Evolutionary conservation across 2,113 vertebrate species (phyloP).

Genomic region (Toxostoma redivivum): DNA sequence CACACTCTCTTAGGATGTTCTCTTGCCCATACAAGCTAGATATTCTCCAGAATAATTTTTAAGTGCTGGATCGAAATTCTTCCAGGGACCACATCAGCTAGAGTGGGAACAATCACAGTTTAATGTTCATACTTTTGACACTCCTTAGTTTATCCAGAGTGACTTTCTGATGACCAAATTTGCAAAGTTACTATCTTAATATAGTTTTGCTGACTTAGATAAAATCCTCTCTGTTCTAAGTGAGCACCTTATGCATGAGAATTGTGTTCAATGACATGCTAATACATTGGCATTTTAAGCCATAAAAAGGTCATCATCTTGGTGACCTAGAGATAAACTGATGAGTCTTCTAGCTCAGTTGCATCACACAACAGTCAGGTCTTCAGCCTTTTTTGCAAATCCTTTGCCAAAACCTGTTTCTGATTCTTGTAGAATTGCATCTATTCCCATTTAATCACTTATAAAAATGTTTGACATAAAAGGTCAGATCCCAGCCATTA

Average conservation of each 20-base stretch:
- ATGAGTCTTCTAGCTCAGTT: background rate
- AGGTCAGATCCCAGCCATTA: background rate
- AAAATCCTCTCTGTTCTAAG: background rate
- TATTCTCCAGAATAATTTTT: background rate
- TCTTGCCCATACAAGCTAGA: background rate
- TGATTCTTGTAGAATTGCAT: background rate
- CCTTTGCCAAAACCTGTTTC: background rate
- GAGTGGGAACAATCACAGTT: background rate
- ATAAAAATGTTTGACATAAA: background rate
- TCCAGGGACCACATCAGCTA: background rate
- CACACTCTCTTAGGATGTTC: background rate
- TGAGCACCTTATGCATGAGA: background rate
- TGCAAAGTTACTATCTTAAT: background rate
- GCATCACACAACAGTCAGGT: background rate
- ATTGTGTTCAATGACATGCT: background rate
- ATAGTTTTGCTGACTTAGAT: background rate
- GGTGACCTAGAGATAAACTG: background rate
- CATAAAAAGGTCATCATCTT: background rate
- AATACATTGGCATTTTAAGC: background rate
- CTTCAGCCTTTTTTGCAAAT: background rate
- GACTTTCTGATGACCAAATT: background rate
- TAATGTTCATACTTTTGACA: background rate
- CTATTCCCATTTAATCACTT: background rate
- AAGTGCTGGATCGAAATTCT: background rate
- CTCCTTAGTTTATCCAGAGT: background rate